Conservation (phyloP, 2,113 vertebrate species). For the Pygoscelis adeliae region DNA sequence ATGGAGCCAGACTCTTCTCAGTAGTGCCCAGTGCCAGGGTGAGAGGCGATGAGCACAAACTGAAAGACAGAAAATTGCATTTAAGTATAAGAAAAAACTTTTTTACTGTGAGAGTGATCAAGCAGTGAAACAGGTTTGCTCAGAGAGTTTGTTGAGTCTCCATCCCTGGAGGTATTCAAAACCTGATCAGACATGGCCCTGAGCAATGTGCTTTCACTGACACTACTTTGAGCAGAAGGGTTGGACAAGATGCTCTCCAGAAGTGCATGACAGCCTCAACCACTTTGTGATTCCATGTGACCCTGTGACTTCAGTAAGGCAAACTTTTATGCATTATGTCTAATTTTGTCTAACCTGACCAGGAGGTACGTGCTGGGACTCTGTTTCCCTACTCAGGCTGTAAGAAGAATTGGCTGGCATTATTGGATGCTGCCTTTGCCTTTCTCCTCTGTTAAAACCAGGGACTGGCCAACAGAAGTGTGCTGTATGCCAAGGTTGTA, state of each 20-base stretch:
- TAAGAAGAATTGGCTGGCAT: neutral
- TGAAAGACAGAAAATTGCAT: neutral
- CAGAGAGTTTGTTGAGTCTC: neutral
- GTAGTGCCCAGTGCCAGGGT: neutral
- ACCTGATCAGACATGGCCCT: fast-evolving
- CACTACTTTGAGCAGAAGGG: neutral
- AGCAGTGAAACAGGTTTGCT: neutral
- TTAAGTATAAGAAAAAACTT: neutral
- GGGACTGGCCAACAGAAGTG: neutral
- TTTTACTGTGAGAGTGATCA: neutral
- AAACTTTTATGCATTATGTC: neutral
- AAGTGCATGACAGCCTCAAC: neutral
- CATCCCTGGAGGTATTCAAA: neutral
- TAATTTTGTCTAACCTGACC: neutral
- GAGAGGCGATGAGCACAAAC: neutral
- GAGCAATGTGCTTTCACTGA: neutral
- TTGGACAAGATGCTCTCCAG: neutral
- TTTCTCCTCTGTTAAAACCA: neutral
- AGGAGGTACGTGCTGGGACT: neutral
- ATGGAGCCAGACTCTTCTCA: neutral
- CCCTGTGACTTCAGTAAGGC: neutral
- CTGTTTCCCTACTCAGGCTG: neutral
- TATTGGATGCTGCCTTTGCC: neutral
- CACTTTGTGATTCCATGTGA: neutral
- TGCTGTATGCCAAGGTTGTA: neutral